Evolutionary conservation across 1,140 invertebrate genomes (phyloP).

Genomic region (Coptotermes formosanus): DNA sequence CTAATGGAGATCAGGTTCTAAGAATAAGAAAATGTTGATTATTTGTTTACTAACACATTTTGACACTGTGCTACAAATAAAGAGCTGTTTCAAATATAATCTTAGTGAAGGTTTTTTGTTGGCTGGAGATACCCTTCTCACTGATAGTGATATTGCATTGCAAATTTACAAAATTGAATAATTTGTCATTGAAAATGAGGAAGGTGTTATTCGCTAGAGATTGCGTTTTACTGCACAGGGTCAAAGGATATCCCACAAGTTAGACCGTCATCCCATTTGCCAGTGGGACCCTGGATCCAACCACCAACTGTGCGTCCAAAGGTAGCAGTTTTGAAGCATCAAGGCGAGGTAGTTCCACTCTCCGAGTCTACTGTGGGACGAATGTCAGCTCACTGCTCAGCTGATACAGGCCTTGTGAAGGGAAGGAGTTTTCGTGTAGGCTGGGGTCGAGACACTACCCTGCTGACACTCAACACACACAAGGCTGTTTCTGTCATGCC

Average conservation of each 20-base stretch:
- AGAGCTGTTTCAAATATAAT: no score
- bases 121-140: no score
- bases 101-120: no score
- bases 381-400: constrained; percentile 54
- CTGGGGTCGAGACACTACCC: constrained; percentile 67
- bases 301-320: constrained; percentile 40
- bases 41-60: no score
- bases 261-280: background rate
- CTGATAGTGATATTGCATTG: no score
- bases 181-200: background rate
- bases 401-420: constrained; percentile 56
- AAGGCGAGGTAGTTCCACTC: constrained; percentile 49
- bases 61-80: no score
- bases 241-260: background rate
- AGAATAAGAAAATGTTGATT: no score
- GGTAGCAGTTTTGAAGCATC: constrained; percentile 47
- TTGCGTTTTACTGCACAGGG: constrained; percentile 1
- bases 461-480: constrained; percentile 54
- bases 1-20: no score
- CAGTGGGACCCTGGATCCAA: background rate
- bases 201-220: background rate
- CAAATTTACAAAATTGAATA: background rate
- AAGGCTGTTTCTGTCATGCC: constrained; percentile 43
- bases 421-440: constrained; percentile 70
- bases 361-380: constrained; percentile 49